Evolutionary conservation across 2,797 vertebrate species (phyloP), one percentile per base, ranked within the genome.

Genomic region (Premnoplex brunnescens): DNA sequence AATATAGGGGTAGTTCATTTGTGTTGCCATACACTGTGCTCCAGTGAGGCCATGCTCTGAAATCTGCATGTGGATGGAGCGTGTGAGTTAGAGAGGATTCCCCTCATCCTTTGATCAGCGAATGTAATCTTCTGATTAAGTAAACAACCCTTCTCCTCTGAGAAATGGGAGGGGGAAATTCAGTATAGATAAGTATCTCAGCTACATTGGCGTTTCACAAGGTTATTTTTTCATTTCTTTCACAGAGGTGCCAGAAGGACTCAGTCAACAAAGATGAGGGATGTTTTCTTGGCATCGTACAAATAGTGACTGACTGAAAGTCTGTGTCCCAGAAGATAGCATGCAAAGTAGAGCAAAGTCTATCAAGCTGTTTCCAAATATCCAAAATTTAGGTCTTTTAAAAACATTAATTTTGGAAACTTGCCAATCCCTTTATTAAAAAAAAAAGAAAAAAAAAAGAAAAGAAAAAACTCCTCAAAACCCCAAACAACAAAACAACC

Each of bases 1-100:
- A 93, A 93, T 97, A 88, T 62, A 88, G 54, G 34, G 14, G 76
- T 54, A 89, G 73, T 96, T 97, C 72, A 93, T 95, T 96, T 92
- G 88, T 96, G 89, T 76, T 64, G 85, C 83, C 62, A 12, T 79
- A 66, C 55, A 77, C 59, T 51, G 18, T 24, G 58, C 83, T 94
- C 90, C 89, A 79, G 43, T 62, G 52, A 89, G 73, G 64, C 63
- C 8, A 0, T 51, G 54, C 37, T 88, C 55, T 2, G 2, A 82
- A 76, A 95, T 91, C 87, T 89, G 88, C 64, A 73, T 80, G 73
- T 1, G 8, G 54, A 77, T 81, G 32, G 41, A 59, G 8, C 1
- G 4, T 27, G 39, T 5, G 11, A 59, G 54, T 46, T 28, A 44
- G 69, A 37, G 75, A 84, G 58, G 69, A 90, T 83, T 74, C 63